Evolutionary conservation across 2,888 invertebrate species (phyloP).

Genomic region (Creontiades dilutus): DNA sequence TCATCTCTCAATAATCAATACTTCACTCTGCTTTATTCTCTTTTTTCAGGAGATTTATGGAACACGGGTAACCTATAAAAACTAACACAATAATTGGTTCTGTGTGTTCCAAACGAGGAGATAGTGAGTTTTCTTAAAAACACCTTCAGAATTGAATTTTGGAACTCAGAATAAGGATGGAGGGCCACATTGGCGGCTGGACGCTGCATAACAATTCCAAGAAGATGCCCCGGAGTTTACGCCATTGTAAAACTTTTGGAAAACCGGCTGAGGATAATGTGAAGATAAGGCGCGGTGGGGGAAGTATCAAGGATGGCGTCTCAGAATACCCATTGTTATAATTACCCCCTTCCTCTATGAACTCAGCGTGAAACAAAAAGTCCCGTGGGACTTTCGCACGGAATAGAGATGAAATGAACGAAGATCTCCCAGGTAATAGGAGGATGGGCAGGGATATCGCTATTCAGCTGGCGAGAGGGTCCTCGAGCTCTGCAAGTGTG

Average conservation of each 20-base stretch:
- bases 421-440: slow-evolving; percentile 57
- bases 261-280: neutral
- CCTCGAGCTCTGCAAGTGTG: neutral
- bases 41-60: no score
- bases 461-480: neutral
- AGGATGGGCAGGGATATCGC: slow-evolving; percentile 32
- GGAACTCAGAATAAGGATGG: neutral
- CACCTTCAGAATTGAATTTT: neutral
- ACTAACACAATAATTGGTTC: no score
- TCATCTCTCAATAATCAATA: no score
- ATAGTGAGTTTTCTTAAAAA: no score
- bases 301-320: slow-evolving; percentile 33
- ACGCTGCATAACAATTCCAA: no score
- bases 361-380: slow-evolving; percentile 14
- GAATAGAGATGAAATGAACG: slow-evolving; percentile 45
- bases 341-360: slow-evolving; percentile 65
- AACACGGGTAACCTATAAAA: no score
- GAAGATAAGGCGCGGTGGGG: neutral
- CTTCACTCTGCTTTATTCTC: no score
- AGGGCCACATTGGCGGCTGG: no score
- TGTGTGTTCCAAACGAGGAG: no score
- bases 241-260: neutral
- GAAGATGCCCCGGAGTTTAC: no score
- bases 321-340: slow-evolving; percentile 67
- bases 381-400: slow-evolving; percentile 70